These are phyloP conservation scores for Andrena flavipes DNA, from an alignment of 2,888 invertebrate species.

Conservation along the genomic window DNA sequence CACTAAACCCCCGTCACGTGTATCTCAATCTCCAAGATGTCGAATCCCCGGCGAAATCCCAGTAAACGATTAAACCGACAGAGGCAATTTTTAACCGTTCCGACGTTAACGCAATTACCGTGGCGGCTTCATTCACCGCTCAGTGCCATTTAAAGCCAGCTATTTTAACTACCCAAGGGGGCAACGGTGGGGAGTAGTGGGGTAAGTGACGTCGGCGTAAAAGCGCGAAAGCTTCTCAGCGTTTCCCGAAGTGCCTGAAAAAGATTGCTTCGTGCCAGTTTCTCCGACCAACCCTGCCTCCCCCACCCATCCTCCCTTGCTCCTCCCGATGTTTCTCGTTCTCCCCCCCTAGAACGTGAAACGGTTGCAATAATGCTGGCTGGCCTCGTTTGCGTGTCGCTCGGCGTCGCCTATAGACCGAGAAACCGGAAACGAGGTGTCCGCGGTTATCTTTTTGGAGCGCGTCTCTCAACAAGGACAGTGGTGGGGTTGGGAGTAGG, in stretches of 20 bases:
- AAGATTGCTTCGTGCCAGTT: conserved; percentile 51
- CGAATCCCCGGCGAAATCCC: background rate
- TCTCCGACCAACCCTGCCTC: background rate
- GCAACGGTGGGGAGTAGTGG: background rate
- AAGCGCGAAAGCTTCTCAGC: conserved; percentile 37
- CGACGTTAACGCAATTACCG: conserved; percentile 24
- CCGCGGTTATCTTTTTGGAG: conserved; percentile 79
- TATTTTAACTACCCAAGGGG: conserved; percentile 36
- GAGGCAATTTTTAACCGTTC: background rate
- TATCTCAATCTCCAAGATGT: background rate
- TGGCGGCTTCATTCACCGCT: conserved; percentile 13
- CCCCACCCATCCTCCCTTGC: background rate
- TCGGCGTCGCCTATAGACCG: conserved; percentile 51
- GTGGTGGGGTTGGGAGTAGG: conserved; percentile 3
- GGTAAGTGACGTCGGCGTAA: conserved; percentile 28
- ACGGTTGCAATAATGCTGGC: conserved; percentile 54
- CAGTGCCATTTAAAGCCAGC: conserved; percentile 44
- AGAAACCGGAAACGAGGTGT: conserved; percentile 74
- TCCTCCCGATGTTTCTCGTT: conserved; percentile 2
- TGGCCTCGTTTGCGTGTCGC: conserved; percentile 67
- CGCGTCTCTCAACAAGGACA: conserved; percentile 55
- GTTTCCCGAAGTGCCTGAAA: conserved; percentile 34
- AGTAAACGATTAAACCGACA: conserved; percentile 1
- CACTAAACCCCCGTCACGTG: background rate
- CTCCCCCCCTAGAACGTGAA: conserved; percentile 13